These are phyloP conservation scores for Platysternon megacephalum DNA, from an alignment of 2,113 vertebrate species.

Conservation along the genomic window DNA sequence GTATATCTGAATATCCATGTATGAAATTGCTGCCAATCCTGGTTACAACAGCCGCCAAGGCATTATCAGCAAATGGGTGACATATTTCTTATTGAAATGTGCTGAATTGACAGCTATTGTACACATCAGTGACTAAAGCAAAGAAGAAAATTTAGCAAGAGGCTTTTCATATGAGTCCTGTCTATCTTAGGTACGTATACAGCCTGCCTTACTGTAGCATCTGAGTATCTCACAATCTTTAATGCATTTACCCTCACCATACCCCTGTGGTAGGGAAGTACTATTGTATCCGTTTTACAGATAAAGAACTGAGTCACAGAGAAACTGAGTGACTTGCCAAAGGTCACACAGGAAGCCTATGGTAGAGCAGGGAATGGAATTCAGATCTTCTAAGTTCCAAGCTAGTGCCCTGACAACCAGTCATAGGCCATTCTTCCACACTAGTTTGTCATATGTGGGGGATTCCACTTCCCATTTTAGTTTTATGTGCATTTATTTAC, in stretches of 20 bases:
- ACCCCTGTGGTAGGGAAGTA: neutral
- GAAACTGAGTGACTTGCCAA: neutral
- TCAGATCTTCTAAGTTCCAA: neutral
- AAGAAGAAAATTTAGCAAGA: neutral
- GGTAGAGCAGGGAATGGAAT: neutral
- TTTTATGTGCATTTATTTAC: neutral
- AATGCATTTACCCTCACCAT: neutral
- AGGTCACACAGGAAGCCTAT: neutral
- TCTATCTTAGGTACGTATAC: neutral
- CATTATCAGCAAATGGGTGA: constrained; percentile 35
- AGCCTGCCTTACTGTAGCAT: neutral
- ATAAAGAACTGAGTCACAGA: neutral
- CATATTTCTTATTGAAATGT: neutral
- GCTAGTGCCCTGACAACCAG: neutral
- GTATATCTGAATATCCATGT: neutral
- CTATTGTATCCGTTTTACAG: neutral
- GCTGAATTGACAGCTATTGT: neutral
- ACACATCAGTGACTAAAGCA: neutral
- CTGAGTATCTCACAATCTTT: neutral
- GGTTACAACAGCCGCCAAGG: constrained; percentile 32
- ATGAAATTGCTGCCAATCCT: neutral
- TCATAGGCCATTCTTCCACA: neutral
- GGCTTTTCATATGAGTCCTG: neutral
- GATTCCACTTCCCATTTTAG: neutral
- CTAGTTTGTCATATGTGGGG: neutral